These are phyloP conservation scores for Heteractis magnifica DNA, from an alignment of 92 coral and sea anemone species.

Conservation along the genomic window DNA sequence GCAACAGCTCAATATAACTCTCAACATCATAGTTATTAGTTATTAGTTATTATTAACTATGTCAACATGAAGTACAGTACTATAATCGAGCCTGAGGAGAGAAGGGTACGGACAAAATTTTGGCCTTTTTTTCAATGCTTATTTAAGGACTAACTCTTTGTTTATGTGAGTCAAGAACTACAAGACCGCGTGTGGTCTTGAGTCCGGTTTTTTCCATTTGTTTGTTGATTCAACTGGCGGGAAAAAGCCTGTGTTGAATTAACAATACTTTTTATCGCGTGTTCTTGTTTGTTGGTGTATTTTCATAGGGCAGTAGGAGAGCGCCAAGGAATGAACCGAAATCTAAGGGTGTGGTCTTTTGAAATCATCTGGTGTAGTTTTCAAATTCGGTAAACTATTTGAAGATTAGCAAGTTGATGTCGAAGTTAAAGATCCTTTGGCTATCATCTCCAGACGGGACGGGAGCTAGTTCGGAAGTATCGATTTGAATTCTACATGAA, in stretches of 20 bases:
- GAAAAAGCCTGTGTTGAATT: background rate
- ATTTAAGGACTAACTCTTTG: background rate
- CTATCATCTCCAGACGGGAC: constrained; percentile 3
- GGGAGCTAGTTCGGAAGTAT: background rate
- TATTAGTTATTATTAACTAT: no score
- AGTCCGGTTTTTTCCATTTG: background rate
- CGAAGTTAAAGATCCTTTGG: background rate
- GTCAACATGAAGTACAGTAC: background rate
- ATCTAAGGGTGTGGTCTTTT: background rate
- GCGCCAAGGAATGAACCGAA: background rate
- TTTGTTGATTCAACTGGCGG: constrained; percentile 10
- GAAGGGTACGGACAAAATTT: background rate
- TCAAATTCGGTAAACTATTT: constrained; percentile 1
- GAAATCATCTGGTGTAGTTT: background rate
- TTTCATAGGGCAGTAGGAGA: background rate
- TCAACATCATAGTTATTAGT: no score
- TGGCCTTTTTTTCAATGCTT: background rate
- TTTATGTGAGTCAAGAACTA: background rate
- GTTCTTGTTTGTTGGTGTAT: background rate
- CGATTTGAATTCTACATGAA: background rate
- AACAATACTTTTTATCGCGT: background rate
- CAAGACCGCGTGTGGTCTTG: constrained; percentile 17
- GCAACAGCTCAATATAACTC: background rate
- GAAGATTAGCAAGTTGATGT: background rate
- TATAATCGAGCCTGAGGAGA: background rate